Percentiles rank a stretch among this genome's conserved stretches.
These are phyloP conservation scores for Pandemis heparana DNA, from an alignment of 2,888 invertebrate genomes.

Conservation along the genomic window DNA sequence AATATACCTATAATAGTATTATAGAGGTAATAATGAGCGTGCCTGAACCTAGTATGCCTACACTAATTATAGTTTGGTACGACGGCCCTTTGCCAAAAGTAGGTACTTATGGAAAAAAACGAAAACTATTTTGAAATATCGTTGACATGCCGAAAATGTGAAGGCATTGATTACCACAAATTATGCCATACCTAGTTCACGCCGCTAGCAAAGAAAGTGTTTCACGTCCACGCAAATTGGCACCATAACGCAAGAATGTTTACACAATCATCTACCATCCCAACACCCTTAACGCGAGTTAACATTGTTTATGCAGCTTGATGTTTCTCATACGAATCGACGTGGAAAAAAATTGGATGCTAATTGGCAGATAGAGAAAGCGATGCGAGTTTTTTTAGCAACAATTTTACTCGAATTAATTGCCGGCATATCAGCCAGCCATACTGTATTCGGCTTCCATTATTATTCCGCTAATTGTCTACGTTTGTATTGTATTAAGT, in stretches of 20 bases:
- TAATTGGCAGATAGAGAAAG: slow-evolving; percentile 36
- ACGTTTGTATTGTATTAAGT: slow-evolving; percentile 43
- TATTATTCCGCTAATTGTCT: slow-evolving; percentile 47
- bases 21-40: too few species aligned
- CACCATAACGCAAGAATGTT: slow-evolving; percentile 2
- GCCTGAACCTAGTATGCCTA: too few species aligned
- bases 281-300: slow-evolving; percentile 15
- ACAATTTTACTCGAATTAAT: slow-evolving; percentile 23
- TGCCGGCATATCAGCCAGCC: slow-evolving; percentile 18
- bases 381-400: slow-evolving; percentile 33
- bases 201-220: slow-evolving; percentile 21
- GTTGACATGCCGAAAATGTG: background rate
- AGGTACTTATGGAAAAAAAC: background rate
- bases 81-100: too few species aligned
- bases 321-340: slow-evolving; percentile 30
- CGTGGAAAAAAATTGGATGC: slow-evolving; percentile 21
- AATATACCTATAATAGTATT: too few species aligned
- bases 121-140: background rate
- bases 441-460: slow-evolving; percentile 40
- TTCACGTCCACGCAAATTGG: slow-evolving; percentile 16
- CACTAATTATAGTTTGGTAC: too few species aligned
- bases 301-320: slow-evolving; percentile 25
- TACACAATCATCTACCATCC: slow-evolving; percentile 19
- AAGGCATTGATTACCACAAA: background rate
- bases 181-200: background rate